Conservation (phyloP, 2,888 invertebrate species). For the Volucella bombylans region DNA sequence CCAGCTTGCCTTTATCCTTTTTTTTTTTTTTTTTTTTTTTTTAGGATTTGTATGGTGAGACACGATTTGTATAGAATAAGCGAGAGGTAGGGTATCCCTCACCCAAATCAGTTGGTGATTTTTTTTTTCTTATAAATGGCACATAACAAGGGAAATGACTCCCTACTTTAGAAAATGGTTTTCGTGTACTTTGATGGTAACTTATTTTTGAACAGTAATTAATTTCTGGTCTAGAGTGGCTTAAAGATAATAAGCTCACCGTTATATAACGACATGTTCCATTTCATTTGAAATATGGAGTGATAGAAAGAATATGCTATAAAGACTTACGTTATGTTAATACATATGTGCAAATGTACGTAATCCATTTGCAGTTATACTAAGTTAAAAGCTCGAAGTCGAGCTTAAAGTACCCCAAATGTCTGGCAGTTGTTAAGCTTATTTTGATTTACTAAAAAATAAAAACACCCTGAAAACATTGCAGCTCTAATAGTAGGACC, state of each 20-base stretch:
- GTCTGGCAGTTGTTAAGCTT: no score
- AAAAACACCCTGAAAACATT: no score
- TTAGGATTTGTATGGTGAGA: constrained; percentile 14
- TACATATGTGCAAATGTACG: no score
- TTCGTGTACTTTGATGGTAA: constrained; percentile 52
- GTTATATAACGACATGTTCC: no score
- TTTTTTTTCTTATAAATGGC: constrained; percentile 19
- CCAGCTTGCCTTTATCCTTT: constrained; percentile 20
- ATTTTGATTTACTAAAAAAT: no score
- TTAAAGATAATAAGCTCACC: constrained; percentile 16
- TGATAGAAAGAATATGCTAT: no score
- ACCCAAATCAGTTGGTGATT: background rate
- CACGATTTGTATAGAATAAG: constrained; percentile 20
- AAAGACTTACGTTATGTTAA: no score
- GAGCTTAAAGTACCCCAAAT: no score
- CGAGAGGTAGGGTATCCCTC: constrained; percentile 10
- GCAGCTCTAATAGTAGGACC: no score
- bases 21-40: background rate
- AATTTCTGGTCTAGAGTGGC: constrained; percentile 53
- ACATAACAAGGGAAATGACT: constrained; percentile 45
- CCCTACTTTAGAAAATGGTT: constrained; percentile 10
- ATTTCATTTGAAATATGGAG: no score
- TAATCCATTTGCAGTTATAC: no score
- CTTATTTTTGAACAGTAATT: constrained; percentile 59
- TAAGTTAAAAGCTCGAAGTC: no score